Evolutionary conservation across 2,888 invertebrate genomes (phyloP).

Genomic region (Priocnemis perturbator): DNA sequence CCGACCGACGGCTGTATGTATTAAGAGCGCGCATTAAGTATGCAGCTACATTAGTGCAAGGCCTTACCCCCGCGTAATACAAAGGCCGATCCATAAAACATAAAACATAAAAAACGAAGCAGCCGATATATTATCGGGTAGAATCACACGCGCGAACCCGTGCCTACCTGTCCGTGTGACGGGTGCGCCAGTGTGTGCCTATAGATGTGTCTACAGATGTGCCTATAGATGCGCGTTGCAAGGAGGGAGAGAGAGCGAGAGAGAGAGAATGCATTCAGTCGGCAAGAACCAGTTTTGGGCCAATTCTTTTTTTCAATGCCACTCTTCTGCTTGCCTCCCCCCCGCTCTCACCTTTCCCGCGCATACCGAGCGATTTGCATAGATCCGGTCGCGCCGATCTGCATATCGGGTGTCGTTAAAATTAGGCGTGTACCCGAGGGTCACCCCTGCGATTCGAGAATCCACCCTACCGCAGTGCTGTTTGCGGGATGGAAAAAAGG

Average conservation of each 20-base stretch:
- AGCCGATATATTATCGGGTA: constrained; percentile 66
- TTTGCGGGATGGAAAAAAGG: constrained; percentile 26
- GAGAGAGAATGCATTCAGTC: constrained; percentile 30
- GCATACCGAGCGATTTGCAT: constrained; percentile 68
- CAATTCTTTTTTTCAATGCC: constrained; percentile 52
- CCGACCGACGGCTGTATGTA: constrained; percentile 1
- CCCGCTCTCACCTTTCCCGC: constrained; percentile 33
- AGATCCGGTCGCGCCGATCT: constrained; percentile 69
- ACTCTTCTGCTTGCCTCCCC: constrained; percentile 43
- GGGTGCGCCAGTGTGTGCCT: constrained; percentile 44
- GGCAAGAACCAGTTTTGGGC: constrained; percentile 52
- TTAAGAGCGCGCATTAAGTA: constrained; percentile 37
- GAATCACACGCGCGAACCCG: constrained; percentile 50
- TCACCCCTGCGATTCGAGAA: constrained; percentile 42
- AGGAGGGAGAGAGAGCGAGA: constrained; percentile 5
- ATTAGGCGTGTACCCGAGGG: constrained; percentile 66
- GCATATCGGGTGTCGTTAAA: constrained; percentile 74
- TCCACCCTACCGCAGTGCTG: constrained; percentile 13
- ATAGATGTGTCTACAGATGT: background rate
- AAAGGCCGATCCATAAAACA: constrained; percentile 58
- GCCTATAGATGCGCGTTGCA: too few relatives aligned
- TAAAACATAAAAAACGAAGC: constrained; percentile 61
- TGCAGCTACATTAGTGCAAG: constrained; percentile 17
- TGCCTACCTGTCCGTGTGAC: constrained; percentile 38
- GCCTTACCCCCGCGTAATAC: constrained; percentile 27